phyloP scores from a whole-genome alignment of 2,888 invertebrate genomes.

The Drosophila basisetae region DNA sequence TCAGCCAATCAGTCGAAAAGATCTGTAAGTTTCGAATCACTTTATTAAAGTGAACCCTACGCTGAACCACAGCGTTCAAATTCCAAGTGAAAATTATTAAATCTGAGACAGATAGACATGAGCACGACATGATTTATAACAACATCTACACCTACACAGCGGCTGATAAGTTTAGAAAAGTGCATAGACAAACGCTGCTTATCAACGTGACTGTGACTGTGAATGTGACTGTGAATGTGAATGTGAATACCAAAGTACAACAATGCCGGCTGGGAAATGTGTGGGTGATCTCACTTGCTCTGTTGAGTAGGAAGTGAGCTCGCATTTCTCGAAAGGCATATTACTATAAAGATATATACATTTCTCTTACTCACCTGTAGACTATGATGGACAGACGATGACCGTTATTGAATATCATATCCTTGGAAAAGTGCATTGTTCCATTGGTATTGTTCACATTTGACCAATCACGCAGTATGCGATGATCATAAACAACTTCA shows the following conservation, averaged over 20 bases:
- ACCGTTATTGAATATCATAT: constrained; percentile 94
- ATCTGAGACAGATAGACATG: constrained; percentile 57
- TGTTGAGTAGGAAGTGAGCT: constrained; percentile 27
- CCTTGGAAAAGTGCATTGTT: constrained; percentile 85
- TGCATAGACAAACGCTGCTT: constrained; percentile 53
- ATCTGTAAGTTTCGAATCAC: constrained; percentile 65
- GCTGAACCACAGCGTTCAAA: constrained; percentile 70
- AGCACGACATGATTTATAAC: constrained; percentile 63
- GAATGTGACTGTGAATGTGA: constrained; percentile 7
- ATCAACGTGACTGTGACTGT: constrained; percentile 50
- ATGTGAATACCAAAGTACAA: constrained; percentile 40
- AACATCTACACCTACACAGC: constrained; percentile 65
- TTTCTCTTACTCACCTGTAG: constrained; percentile 86
- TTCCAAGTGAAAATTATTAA: constrained; percentile 77
- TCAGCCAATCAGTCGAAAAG: constrained; percentile 43
- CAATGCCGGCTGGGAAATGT: constrained; percentile 27
- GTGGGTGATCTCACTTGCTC: constrained; percentile 55
- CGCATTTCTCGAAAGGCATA: not conserved
- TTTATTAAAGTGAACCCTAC: constrained; percentile 64
- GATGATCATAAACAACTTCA: constrained; percentile 84
- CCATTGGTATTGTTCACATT: constrained; percentile 82
- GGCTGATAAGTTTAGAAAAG: constrained; percentile 66
- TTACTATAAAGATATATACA: not conserved
- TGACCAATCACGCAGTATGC: constrained; percentile 83
- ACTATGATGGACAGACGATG: constrained; percentile 93